These are phyloP conservation scores for Caretta caretta DNA, from an alignment of 2,113 vertebrate species.

Conservation along the genomic window DNA sequence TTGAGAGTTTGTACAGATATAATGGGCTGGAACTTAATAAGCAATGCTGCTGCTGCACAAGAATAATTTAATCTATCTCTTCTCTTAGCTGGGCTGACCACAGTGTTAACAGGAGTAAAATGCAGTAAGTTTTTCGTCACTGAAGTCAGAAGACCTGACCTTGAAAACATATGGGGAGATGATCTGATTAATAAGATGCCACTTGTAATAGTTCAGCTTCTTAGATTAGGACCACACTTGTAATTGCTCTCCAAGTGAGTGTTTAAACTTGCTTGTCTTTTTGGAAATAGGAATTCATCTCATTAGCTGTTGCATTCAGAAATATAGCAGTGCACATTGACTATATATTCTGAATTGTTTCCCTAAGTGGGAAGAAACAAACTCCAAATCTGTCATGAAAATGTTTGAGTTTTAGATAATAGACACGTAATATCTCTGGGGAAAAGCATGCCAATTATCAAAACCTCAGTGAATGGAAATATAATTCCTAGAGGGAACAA, in stretches of 20 bases:
- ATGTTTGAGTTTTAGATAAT: slow-evolving; percentile 46
- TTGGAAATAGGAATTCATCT: not conserved
- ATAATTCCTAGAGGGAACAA: slow-evolving; percentile 56
- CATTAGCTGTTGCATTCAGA: not conserved
- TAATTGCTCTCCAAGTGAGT: not conserved
- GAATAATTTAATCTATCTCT: not conserved
- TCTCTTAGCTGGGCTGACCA: slow-evolving; percentile 29
- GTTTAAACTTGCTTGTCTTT: not conserved
- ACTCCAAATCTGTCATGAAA: slow-evolving; percentile 59
- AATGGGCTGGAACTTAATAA: not conserved
- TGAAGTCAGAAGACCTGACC: rapidly evolving
- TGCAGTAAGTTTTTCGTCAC: not conserved
- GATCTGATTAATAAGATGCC: not conserved
- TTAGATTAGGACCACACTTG: rapidly evolving
- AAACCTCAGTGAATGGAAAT: slow-evolving; percentile 46
- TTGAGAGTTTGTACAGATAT: not conserved
- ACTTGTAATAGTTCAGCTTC: not conserved
- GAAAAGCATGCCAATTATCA: slow-evolving; percentile 44
- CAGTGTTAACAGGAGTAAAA: not conserved
- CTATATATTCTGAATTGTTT: slow-evolving; percentile 26
- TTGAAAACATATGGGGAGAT: not conserved
- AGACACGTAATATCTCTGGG: slow-evolving; percentile 54
- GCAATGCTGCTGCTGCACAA: not conserved
- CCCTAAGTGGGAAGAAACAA: slow-evolving; percentile 2
- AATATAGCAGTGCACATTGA: not conserved